Percentiles rank a stretch among this genome's conserved stretches.
Conservation (phyloP, 2,113 vertebrate species). For the Anhinga anhinga region DNA sequence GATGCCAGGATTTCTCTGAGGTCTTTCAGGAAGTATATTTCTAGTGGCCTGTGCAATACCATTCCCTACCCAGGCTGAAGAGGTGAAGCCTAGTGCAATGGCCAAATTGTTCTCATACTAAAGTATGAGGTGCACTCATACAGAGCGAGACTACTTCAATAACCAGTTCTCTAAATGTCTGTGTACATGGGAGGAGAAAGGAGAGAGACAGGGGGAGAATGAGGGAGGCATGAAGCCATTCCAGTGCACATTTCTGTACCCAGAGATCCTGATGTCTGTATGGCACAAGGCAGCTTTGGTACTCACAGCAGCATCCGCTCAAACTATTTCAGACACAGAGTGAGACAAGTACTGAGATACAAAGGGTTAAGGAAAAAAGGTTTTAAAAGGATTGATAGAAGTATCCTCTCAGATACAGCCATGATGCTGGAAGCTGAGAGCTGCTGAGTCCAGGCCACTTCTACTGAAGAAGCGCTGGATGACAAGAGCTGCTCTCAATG, state of each 20-base stretch:
- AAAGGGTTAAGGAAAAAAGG: not conserved
- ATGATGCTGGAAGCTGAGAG: not conserved
- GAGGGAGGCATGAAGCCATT: not conserved
- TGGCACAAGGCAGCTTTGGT: not conserved
- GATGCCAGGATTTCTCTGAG: not conserved
- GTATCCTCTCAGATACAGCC: not conserved
- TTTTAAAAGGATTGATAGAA: not conserved
- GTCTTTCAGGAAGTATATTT: not conserved
- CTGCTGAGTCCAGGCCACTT: not conserved
- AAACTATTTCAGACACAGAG: not conserved
- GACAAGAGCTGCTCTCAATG: not conserved
- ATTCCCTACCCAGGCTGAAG: not conserved
- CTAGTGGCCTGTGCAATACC: not conserved
- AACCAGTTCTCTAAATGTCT: not conserved
- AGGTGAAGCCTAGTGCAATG: not conserved
- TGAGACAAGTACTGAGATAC: not conserved
- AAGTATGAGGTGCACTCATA: too few relatives aligned
- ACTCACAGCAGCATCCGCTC: not conserved
- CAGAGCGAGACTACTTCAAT: not conserved
- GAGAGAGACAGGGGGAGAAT: not conserved
- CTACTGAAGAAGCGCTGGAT: not conserved
- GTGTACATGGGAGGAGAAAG: not conserved
- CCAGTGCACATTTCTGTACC: not conserved
- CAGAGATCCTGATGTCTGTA: not conserved
- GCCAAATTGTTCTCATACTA: not conserved